Percentiles rank a stretch among this genome's conserved stretches.
These are phyloP conservation scores for Syngnathus acus DNA, from an alignment of 2,797 vertebrate genomes.

Conservation along the genomic window DNA sequence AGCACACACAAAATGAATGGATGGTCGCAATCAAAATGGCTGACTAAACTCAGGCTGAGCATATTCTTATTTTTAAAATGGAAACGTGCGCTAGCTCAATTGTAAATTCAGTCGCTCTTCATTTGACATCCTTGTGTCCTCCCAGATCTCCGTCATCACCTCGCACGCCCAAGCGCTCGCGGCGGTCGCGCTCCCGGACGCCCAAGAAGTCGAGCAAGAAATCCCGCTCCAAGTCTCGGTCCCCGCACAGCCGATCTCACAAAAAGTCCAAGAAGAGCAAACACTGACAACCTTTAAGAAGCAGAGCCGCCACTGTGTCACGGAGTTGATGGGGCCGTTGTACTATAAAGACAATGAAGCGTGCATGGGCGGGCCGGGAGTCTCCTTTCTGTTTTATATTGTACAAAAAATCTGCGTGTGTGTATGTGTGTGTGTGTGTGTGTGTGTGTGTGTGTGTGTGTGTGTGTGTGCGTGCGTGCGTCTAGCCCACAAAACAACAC, in stretches of 20 bases:
- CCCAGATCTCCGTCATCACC: constrained; percentile 88
- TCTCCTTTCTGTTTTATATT: constrained; percentile 93
- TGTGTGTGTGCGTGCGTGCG: neutral
- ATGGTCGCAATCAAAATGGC: neutral
- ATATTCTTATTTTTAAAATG: neutral
- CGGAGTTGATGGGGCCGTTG: constrained; percentile 75
- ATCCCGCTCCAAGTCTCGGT: constrained; percentile 92
- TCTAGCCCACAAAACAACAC: constrained; percentile 36
- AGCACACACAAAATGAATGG: constrained; percentile 10
- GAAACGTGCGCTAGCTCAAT: neutral
- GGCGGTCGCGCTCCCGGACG: constrained; percentile 87
- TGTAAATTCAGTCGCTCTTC: neutral
- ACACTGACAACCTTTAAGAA: constrained; percentile 79
- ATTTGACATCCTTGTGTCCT: neutral
- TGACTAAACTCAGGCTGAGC: neutral
- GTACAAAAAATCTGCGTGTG: constrained; percentile 78
- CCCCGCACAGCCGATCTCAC: constrained; percentile 92
- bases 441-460: no score
- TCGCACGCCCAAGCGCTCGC: constrained; percentile 91
- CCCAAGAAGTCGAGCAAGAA: constrained; percentile 96
- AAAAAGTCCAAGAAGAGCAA: constrained; percentile 99
- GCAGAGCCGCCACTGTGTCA: constrained; percentile 55
- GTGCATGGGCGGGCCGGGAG: constrained; percentile 79
- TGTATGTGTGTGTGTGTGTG: constrained; percentile 49
- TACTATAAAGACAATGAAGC: constrained; percentile 40